Evolutionary conservation across 2,797 vertebrate genomes (phyloP).

Genomic region (Eulemur mongoz): DNA sequence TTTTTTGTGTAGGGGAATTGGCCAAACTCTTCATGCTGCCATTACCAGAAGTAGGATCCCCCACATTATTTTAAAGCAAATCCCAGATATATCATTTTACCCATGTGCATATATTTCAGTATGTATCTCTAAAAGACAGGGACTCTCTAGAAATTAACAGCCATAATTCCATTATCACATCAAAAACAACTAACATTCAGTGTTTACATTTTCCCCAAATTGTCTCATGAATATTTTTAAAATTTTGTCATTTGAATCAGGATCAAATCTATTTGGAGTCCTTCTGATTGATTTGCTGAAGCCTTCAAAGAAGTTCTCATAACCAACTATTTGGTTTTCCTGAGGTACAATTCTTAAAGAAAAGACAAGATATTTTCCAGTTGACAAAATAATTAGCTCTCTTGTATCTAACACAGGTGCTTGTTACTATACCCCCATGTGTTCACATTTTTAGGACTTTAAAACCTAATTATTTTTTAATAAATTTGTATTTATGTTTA

Average conservation of each 20-base stretch:
- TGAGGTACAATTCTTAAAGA: not conserved
- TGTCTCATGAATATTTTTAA: not conserved
- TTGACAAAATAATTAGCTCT: constrained; percentile 7
- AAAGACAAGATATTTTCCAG: not conserved
- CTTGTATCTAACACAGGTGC: not conserved
- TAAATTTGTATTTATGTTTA: constrained; percentile 6
- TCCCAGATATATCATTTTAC: not conserved
- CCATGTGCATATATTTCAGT: not conserved
- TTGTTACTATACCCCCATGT: not conserved
- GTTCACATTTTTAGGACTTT: not conserved
- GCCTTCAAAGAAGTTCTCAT: not conserved
- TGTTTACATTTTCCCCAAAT: not conserved
- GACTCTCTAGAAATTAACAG: not conserved
- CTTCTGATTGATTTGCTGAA: not conserved
- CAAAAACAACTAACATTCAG: not conserved
- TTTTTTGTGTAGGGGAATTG: not conserved
- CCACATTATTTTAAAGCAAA: not conserved
- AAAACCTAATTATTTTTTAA: not conserved
- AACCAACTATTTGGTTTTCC: not conserved
- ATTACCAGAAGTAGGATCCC: not conserved
- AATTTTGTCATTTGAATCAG: not conserved
- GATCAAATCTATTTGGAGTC: not conserved
- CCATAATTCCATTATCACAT: not conserved
- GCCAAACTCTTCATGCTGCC: not conserved
- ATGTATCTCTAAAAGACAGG: not conserved